Evolutionary conservation across 2,797 vertebrate species (phyloP), one percentile per base, ranked within the genome.

Genomic region (Anomalospiza imberbis): DNA sequence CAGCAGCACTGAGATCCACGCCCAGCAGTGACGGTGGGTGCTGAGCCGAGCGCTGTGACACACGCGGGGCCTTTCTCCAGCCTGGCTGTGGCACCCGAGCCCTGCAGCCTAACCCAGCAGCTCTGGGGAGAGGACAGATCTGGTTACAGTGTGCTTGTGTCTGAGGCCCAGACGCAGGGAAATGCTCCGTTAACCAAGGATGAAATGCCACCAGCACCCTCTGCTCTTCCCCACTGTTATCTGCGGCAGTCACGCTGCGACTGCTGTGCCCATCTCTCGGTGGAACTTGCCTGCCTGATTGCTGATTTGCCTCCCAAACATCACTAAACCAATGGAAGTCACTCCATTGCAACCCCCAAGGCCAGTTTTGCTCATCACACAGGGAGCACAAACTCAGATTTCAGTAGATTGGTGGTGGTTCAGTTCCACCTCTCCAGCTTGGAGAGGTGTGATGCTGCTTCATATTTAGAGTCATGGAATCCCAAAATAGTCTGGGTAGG

Each of bases 21-120:
- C 11, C 19, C 8, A 10, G 47, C 42, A 48, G 54, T 2, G 62
- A n/a, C 18, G 17, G n/a, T 0, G 38, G 45, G n/a, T 22, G 67
- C 9, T 9, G 44, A 77, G 21, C 47, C 0, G 9, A n/a, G 54
- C 13, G 8, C 1, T 24, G 6, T 1, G 3, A 29, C 48, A 32
- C 2, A 2, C 1, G 2, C 0, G 4, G 38, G 36, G 8, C 28
- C 20, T 19, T 61, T 44, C 34, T 28, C 38, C 84, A 80, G 38
- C 47, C 55, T 15, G 54, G 31, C 38, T 42, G 32, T 47, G 58
- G 16, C 42, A n/a, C 19, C 50, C 24, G 36, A 24, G 36, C 53
- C 2, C 3, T 51, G 62, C 62, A 61, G 50, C 12, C 60, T 13
- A 2, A 40, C 22, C 1, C 73, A 71, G 68, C 29, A 44, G 68